phyloP scores from a whole-genome alignment of 2,888 invertebrate species.

The Andrena fulva region DNA sequence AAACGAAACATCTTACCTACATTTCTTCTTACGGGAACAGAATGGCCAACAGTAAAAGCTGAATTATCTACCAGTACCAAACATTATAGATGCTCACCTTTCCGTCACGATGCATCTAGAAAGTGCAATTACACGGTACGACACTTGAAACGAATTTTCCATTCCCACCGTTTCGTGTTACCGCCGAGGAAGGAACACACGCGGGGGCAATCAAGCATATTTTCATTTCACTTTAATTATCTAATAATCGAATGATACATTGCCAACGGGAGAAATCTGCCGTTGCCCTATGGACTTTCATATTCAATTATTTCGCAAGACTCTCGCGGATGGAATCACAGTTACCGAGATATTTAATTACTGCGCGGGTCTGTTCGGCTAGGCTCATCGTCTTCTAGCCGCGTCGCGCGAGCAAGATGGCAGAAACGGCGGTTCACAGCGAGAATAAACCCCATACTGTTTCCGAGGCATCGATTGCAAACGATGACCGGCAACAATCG shows the following conservation, averaged over 20 bases:
- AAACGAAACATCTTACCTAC: background rate
- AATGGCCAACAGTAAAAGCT: slow-evolving; percentile 5
- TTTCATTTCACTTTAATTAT: slow-evolving; percentile 22
- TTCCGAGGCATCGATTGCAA: slow-evolving; percentile 72
- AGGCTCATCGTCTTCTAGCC: slow-evolving; percentile 31
- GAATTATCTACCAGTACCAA: background rate
- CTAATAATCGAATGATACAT: slow-evolving; percentile 35
- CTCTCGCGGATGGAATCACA: slow-evolving; percentile 28
- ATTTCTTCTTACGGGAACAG: background rate
- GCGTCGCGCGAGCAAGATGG: slow-evolving; percentile 51
- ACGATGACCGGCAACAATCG: slow-evolving; percentile 74
- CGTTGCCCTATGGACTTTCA: slow-evolving; percentile 5
- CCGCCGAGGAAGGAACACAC: background rate
- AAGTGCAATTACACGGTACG: background rate
- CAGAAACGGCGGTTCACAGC: slow-evolving; percentile 28
- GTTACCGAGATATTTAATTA: slow-evolving; percentile 65
- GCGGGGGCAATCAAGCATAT: background rate
- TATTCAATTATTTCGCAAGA: slow-evolving; percentile 47
- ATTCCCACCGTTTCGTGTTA: slow-evolving; percentile 36
- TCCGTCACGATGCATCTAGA: background rate
- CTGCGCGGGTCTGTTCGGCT: slow-evolving; percentile 25
- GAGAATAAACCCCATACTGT: slow-evolving; percentile 68
- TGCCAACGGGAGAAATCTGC: background rate
- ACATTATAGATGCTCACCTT: background rate
- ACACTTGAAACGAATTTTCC: slow-evolving; percentile 8